Conservation (phyloP, 2,113 vertebrate genomes). For the Ondatra zibethicus region DNA sequence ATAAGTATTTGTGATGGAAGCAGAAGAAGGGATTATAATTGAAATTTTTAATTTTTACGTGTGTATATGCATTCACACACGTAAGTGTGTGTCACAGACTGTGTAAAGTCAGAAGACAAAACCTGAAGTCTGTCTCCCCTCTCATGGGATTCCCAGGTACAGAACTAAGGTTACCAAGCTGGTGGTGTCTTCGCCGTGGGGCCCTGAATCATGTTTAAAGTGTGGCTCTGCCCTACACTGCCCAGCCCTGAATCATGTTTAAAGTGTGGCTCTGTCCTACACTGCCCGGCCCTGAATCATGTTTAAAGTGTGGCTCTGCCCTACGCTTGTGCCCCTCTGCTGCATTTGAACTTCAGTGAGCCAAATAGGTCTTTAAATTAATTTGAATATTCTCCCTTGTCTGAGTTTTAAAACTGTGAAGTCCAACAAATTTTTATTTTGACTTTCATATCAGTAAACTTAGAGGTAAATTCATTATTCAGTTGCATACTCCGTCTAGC, state of each 20-base stretch:
- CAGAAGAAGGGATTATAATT: background rate
- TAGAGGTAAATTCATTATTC: constrained; percentile 62
- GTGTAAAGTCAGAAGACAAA: background rate
- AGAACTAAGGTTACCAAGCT: background rate
- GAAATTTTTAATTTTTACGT: constrained; percentile 12
- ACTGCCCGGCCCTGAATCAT: background rate
- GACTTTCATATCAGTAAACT: constrained; percentile 17
- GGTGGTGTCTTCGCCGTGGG: no score
- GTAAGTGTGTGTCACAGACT: background rate
- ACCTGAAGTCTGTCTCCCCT: background rate
- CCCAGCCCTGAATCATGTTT: background rate
- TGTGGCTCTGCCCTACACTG: background rate
- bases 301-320: background rate
- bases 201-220: background rate
- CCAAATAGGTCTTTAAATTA: constrained; percentile 26
- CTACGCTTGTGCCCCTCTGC: background rate
- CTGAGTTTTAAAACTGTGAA: constrained; percentile 50
- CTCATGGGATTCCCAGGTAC: background rate
- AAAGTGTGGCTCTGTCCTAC: background rate
- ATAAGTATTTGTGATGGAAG: background rate
- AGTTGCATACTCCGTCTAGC: background rate
- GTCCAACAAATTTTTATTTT: constrained; percentile 53
- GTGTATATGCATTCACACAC: background rate
- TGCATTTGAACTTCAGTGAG: constrained; percentile 35
- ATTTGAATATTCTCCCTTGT: constrained; percentile 40